phyloP scores from a whole-genome alignment of 2,113 vertebrate genomes.

The Gorilla gorilla region DNA sequence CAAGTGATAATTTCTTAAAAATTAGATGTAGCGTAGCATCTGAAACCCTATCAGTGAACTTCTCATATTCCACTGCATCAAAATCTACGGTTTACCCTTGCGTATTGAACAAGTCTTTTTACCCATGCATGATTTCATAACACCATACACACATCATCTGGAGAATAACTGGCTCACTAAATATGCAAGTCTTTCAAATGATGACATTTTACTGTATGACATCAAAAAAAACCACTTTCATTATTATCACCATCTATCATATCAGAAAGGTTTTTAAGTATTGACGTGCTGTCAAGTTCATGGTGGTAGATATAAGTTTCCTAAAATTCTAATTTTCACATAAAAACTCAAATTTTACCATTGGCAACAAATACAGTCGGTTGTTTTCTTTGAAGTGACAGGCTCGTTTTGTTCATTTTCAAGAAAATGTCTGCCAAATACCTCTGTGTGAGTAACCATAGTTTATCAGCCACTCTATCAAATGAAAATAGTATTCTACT shows the following conservation, averaged over 20 bases:
- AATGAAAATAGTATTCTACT: background rate
- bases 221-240: background rate
- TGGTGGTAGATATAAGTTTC: background rate
- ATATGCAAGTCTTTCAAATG: background rate
- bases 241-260: background rate
- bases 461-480: background rate
- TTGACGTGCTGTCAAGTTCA: background rate
- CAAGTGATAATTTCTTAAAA: background rate
- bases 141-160: background rate
- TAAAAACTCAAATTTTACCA: slow-evolving; percentile 4
- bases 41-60: background rate
- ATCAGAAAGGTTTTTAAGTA: background rate
- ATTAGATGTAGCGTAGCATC: background rate
- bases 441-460: background rate
- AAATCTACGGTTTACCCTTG: background rate
- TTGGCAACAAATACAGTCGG: background rate
- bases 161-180: background rate
- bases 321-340: slow-evolving; percentile 15
- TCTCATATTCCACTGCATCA: background rate
- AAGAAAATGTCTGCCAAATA: slow-evolving; percentile 14
- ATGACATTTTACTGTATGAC: background rate
- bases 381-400: slow-evolving; percentile 34
- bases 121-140: background rate
- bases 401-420: slow-evolving; percentile 19
- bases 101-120: background rate